Evolutionary conservation across 1,140 invertebrate genomes (phyloP).

Genomic region (Sitophilus oryzae): DNA sequence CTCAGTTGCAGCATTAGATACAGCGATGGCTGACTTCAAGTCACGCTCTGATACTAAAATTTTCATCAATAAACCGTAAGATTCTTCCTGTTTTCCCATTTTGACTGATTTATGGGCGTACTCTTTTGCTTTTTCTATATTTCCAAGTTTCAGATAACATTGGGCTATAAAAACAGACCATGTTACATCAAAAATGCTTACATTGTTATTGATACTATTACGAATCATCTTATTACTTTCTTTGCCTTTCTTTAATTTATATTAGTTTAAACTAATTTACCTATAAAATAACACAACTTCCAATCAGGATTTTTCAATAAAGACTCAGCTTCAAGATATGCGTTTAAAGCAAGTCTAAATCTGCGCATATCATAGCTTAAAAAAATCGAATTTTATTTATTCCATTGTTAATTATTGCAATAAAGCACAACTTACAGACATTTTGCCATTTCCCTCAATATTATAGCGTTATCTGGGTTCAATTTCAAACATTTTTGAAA

Average conservation of each 20-base stretch:
- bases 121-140: conserved; percentile 58
- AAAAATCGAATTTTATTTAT: conserved; percentile 28
- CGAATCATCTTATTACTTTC: too few relatives aligned
- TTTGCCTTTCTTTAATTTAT: too few relatives aligned
- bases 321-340: conserved; percentile 69
- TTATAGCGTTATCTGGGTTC: conserved; percentile 67
- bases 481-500: conserved; percentile 74
- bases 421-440: conserved; percentile 64
- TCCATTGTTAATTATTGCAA: not conserved
- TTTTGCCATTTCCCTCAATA: conserved; percentile 76
- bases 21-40: conserved; percentile 57
- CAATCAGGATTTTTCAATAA: conserved; percentile 56
- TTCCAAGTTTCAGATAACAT: conserved; percentile 46
- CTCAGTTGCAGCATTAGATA: conserved; percentile 35
- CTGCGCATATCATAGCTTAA: conserved; percentile 70
- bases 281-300: conserved; percentile 66
- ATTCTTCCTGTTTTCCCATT: conserved; percentile 64
- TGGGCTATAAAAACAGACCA: conserved; percentile 22
- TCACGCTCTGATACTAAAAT: conserved; percentile 64
- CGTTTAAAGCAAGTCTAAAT: conserved; percentile 68
- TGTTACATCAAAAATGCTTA: not conserved
- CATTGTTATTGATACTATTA: too few relatives aligned
- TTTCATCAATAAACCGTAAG: conserved; percentile 66
- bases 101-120: conserved; percentile 67
- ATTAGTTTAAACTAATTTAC: conserved; percentile 40